These are phyloP conservation scores for Trichogramma evanescens DNA, from an alignment of 2,888 invertebrate genomes.

Conservation along the genomic window DNA sequence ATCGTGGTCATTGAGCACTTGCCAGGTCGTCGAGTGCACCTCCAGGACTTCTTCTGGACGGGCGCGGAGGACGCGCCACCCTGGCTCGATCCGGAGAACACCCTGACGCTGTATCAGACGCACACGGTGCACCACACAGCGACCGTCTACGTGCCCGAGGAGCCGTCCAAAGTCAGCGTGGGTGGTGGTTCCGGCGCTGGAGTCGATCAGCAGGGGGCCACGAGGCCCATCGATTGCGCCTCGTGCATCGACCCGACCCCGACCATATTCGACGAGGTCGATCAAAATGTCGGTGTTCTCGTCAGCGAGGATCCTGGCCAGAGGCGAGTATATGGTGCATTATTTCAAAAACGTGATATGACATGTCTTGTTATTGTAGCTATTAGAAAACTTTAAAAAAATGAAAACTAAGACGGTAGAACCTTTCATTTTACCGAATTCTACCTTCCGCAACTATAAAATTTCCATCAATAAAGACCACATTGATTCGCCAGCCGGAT, in stretches of 20 bases:
- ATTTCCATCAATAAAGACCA: too few relatives aligned
- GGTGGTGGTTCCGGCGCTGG: not conserved
- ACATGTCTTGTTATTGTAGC: too few relatives aligned
- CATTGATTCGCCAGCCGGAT: too few relatives aligned
- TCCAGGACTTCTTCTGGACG: constrained; percentile 87
- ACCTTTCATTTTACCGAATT: too few relatives aligned
- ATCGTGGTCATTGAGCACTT: constrained; percentile 43
- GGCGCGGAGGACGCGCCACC: constrained; percentile 76
- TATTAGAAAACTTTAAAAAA: too few relatives aligned
- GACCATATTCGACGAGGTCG: constrained; percentile 32
- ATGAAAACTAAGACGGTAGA: too few relatives aligned
- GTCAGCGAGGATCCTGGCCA: constrained; percentile 42
- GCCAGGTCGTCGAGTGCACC: constrained; percentile 46
- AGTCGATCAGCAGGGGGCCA: constrained; percentile 19
- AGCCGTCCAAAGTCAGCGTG: constrained; percentile 5
- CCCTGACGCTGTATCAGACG: constrained; percentile 40
- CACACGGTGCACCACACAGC: constrained; percentile 40
- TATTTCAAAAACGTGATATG: too few relatives aligned
- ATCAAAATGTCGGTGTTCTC: constrained; percentile 40
- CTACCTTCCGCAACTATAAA: too few relatives aligned
- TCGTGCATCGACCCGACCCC: constrained; percentile 42
- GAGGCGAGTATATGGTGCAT: constrained; percentile 32
- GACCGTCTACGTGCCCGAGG: constrained; percentile 36
- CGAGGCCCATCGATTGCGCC: constrained; percentile 29
- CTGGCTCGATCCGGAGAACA: constrained; percentile 51